phyloP scores from a whole-genome alignment of 2,113 vertebrate species.

The Trematomus loennbergii region DNA sequence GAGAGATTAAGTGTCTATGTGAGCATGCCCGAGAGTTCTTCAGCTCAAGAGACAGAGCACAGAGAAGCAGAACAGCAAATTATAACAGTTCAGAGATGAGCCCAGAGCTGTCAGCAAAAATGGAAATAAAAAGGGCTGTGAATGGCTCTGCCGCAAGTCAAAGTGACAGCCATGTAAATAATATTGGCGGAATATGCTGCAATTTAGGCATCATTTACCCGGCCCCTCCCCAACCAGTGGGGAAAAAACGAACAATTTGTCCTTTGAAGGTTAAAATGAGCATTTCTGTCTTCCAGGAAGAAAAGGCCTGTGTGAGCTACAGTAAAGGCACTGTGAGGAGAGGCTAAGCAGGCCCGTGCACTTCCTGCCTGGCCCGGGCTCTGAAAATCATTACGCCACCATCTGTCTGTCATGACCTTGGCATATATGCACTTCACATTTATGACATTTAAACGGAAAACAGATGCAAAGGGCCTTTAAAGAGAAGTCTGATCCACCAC shows the following conservation, averaged over 20 bases:
- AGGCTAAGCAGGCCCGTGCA: constrained; percentile 51
- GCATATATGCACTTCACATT: constrained; percentile 69
- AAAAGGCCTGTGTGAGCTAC: constrained; percentile 56
- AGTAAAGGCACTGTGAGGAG: constrained; percentile 47
- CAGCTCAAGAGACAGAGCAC: constrained; percentile 44
- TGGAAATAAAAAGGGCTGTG: constrained; percentile 68
- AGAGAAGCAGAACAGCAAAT: constrained; percentile 63
- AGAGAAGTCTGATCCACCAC: constrained; percentile 65
- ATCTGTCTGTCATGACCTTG: constrained; percentile 75
- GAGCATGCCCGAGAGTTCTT: constrained; percentile 32
- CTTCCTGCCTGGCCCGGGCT: constrained; percentile 54
- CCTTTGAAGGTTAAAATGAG: constrained; percentile 73
- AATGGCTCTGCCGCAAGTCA: constrained; percentile 57
- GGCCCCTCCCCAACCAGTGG: constrained; percentile 10
- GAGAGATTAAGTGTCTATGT: constrained; percentile 36
- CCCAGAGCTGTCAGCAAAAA: constrained; percentile 75
- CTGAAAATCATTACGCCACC: constrained; percentile 76
- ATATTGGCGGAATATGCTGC: constrained; percentile 64
- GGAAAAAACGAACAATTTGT: constrained; percentile 45
- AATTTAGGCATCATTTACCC: constrained; percentile 67
- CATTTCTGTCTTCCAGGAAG: constrained; percentile 37
- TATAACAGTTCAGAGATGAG: constrained; percentile 71
- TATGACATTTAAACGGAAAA: constrained; percentile 73
- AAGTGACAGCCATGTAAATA: constrained; percentile 79
- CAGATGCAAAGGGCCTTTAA: constrained; percentile 69